Evolutionary conservation across 2,797 vertebrate genomes (phyloP).

Genomic region (Otus scops): DNA sequence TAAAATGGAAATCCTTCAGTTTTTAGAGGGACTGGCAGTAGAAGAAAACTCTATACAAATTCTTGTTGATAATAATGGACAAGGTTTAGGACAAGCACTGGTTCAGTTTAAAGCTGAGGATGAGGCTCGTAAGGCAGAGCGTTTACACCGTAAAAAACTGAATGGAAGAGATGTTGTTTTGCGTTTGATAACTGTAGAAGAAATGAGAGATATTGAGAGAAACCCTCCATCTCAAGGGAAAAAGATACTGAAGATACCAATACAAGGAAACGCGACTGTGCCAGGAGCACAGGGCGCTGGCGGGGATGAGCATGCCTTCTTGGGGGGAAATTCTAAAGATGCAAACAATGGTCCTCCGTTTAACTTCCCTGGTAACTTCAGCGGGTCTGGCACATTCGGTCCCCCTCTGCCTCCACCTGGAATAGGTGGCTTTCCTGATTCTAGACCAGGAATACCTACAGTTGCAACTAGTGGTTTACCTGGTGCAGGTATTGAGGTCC

Average conservation of each 20-base stretch:
- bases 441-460: constrained; percentile 81
- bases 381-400: constrained; percentile 87
- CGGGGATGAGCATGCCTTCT: constrained; percentile 90
- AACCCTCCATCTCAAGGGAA: constrained; percentile 94
- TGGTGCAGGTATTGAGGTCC: constrained; percentile 86
- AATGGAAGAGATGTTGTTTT: constrained; percentile 96
- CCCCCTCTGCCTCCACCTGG: constrained; percentile 90
- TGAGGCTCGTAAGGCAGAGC: constrained; percentile 92
- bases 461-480: constrained; percentile 87
- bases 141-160: constrained; percentile 94
- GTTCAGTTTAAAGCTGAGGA: constrained; percentile 96
- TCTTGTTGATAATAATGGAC: constrained; percentile 90
- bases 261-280: constrained; percentile 78
- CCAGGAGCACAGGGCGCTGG: constrained; percentile 80
- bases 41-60: constrained; percentile 93
- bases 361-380: constrained; percentile 86
- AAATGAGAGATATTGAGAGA: constrained; percentile 95
- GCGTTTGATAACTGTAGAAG: constrained; percentile 90
- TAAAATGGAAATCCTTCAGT: constrained; percentile 93
- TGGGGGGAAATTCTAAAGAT: constrained; percentile 86
- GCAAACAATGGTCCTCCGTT: constrained; percentile 88
- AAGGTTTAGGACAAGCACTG: constrained; percentile 94
- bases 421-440: constrained; percentile 85
- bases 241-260: constrained; percentile 86
- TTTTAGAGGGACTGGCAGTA: constrained; percentile 90